These are phyloP conservation scores for Poeciliopsis prolifica DNA, from an alignment of 2,113 vertebrate genomes.

Conservation along the genomic window DNA sequence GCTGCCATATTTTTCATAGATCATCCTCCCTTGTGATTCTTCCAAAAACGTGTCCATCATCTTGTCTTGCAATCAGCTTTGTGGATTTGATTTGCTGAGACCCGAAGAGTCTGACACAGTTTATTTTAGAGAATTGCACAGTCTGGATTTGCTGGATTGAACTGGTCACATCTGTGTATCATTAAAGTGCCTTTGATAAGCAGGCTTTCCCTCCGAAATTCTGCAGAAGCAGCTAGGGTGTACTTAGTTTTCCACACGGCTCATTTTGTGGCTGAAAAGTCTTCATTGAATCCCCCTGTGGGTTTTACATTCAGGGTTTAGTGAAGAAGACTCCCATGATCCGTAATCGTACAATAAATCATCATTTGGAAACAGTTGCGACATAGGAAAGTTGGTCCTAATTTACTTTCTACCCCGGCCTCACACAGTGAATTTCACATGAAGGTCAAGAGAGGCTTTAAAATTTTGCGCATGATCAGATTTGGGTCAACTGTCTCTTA, in stretches of 20 bases:
- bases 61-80: too few relatives aligned
- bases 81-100: neutral
- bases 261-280: too few relatives aligned
- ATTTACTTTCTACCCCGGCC: neutral
- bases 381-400: neutral
- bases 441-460: slow-evolving; percentile 37
- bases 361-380: too few relatives aligned
- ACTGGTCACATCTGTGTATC: neutral
- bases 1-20: neutral
- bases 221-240: neutral
- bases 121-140: neutral
- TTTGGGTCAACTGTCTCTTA: slow-evolving; percentile 61
- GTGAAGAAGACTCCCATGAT: neutral
- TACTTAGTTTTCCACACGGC: too few relatives aligned
- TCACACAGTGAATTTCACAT: slow-evolving; percentile 8
- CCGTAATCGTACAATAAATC: neutral
- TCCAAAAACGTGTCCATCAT: neutral
- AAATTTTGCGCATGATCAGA: slow-evolving; percentile 44
- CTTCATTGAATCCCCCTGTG: too few relatives aligned
- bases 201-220: neutral
- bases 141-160: neutral
- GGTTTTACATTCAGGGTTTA: neutral
- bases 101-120: neutral
- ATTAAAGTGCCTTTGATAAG: neutral
- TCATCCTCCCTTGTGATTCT: neutral